Conservation (phyloP, 2,113 vertebrate genomes). For the Gambusia affinis region DNA sequence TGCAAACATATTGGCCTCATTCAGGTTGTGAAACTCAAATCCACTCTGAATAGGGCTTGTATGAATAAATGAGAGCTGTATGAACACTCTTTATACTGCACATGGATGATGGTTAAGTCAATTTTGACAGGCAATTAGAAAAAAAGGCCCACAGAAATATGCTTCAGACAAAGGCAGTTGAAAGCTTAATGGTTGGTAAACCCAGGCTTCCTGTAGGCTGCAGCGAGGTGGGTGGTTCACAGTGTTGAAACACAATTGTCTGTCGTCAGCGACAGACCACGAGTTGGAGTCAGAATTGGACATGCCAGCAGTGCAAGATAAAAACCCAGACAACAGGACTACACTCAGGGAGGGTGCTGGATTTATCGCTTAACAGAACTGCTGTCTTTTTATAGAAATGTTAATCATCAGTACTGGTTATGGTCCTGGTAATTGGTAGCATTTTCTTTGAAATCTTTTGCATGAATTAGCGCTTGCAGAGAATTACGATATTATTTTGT, state of each 20-base stretch:
- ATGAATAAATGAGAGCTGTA: slow-evolving; percentile 44
- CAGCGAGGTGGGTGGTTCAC: slow-evolving; percentile 32
- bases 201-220: slow-evolving; percentile 36
- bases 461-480: neutral
- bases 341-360: neutral
- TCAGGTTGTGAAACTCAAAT: slow-evolving; percentile 52
- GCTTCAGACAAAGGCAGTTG: slow-evolving; percentile 50
- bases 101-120: slow-evolving; percentile 20
- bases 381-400: neutral
- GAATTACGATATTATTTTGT: neutral
- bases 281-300: neutral
- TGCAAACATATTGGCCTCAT: slow-evolving; percentile 37
- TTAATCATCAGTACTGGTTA: neutral
- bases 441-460: neutral
- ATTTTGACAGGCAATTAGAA: slow-evolving; percentile 58
- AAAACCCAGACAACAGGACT: neutral
- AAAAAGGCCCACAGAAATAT: slow-evolving; percentile 42
- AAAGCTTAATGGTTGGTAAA: slow-evolving; percentile 60
- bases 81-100: slow-evolving; percentile 32
- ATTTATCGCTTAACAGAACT: neutral
- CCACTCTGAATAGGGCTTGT: slow-evolving; percentile 35
- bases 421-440: neutral
- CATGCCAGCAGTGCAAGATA: neutral
- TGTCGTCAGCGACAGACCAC: slow-evolving; percentile 14
- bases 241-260: slow-evolving; percentile 23